Evolutionary conservation across 2,797 vertebrate genomes (phyloP).

Genomic region (Melopsittacus undulatus): DNA sequence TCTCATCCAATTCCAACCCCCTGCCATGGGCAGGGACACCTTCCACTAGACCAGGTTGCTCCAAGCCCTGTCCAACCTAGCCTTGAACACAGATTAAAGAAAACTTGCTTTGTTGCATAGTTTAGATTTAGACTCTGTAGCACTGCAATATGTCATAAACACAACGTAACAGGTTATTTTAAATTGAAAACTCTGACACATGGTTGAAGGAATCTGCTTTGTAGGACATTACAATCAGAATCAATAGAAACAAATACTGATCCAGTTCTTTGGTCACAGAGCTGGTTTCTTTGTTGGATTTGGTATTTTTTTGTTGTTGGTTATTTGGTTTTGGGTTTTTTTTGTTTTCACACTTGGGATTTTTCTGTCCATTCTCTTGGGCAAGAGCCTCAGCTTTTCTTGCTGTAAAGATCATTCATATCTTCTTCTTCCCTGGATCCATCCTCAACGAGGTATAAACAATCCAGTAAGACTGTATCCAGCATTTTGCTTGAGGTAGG

Average conservation of each 20-base stretch:
- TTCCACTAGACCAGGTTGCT: no score
- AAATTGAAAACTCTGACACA: fast-evolving
- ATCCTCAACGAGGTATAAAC: neutral
- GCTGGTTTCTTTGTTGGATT: neutral
- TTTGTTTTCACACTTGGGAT: neutral
- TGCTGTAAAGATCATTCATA: neutral
- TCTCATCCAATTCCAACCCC: no score
- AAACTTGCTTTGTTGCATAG: fast-evolving
- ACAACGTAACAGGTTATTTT: neutral
- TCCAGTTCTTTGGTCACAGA: neutral
- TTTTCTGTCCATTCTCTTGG: neutral
- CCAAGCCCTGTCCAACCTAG: no score
- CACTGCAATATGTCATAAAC: neutral
- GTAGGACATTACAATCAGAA: neutral
- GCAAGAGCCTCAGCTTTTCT: neutral
- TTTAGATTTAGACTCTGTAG: neutral
- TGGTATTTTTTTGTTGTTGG: no score
- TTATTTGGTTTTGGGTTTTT: neutral
- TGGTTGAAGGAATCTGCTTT: neutral
- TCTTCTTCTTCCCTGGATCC: neutral
- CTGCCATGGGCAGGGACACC: no score
- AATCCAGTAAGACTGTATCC: neutral
- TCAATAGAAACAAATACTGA: neutral
- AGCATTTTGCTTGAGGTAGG: neutral
- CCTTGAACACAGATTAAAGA: neutral